Evolutionary conservation across 2,888 invertebrate genomes (phyloP).

Genomic region (Cephus nigrinus): DNA sequence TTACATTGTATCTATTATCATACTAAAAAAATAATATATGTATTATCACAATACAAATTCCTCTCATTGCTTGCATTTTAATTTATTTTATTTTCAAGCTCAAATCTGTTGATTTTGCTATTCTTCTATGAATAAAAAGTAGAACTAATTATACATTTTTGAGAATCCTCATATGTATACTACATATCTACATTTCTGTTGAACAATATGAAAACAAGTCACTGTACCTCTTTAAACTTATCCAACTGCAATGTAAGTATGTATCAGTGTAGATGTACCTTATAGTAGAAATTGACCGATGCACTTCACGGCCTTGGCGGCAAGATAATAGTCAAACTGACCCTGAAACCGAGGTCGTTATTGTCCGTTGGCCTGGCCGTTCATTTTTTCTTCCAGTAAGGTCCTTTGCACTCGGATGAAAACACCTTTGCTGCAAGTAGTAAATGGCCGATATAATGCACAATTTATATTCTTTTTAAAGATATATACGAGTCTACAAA

Average conservation of each 20-base stretch:
- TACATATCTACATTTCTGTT: neutral
- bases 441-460: neutral
- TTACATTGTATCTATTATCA: neutral
- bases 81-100: neutral
- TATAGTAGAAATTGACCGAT: conserved; percentile 24
- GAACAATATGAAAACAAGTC: neutral
- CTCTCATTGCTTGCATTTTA: neutral
- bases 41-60: neutral
- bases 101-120: neutral
- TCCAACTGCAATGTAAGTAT: neutral
- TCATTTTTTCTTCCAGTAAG: conserved; percentile 27
- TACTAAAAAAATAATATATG: neutral
- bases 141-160: neutral
- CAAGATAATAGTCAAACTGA: conserved; percentile 51
- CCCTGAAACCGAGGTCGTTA: conserved; percentile 51
- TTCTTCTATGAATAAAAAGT: neutral
- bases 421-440: conserved; percentile 17
- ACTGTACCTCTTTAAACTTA: neutral
- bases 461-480: neutral
- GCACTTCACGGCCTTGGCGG: conserved; percentile 34
- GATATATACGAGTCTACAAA: neutral
- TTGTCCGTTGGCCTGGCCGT: conserved; percentile 46
- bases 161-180: neutral
- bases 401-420: conserved; percentile 28
- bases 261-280: neutral